Evolutionary conservation across 2,113 vertebrate species (phyloP).

Genomic region (Ictidomys tridecemlineatus): DNA sequence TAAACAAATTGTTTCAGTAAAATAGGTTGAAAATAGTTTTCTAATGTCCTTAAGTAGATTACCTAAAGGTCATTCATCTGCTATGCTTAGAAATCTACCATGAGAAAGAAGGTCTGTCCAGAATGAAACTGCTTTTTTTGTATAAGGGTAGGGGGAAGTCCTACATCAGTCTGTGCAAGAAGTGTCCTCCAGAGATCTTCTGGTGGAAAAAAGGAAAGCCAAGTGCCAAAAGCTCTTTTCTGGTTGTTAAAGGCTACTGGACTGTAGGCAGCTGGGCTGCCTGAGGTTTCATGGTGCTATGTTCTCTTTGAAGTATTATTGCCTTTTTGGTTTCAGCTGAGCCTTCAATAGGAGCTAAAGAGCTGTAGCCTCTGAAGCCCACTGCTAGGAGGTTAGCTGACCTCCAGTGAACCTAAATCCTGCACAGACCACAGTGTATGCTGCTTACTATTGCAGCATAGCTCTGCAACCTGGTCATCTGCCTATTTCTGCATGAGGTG

Average conservation of each 20-base stretch:
- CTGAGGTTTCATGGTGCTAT: not conserved
- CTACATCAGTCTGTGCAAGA: not conserved
- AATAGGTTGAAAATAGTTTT: not conserved
- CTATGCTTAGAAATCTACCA: not conserved
- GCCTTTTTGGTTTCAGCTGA: not conserved
- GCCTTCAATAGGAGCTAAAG: not conserved
- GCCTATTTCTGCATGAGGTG: no score
- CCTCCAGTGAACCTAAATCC: not conserved
- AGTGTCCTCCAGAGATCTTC: not conserved
- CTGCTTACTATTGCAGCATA: not conserved
- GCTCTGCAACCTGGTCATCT: not conserved
- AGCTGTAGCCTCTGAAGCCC: not conserved
- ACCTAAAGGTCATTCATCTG: not conserved
- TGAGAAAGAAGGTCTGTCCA: not conserved
- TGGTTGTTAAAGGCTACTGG: not conserved
- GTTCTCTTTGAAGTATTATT: not conserved
- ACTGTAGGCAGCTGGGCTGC: not conserved
- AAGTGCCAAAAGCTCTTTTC: not conserved
- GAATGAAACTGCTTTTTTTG: not conserved
- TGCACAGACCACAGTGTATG: not conserved
- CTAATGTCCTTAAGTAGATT: not conserved
- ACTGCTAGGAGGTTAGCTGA: not conserved
- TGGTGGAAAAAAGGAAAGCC: not conserved
- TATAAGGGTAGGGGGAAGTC: not conserved
- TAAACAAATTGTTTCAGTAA: conserved; percentile 15